Percentiles rank a stretch among this genome's conserved stretches.
phyloP scores from a whole-genome alignment of 2,888 invertebrate species.

The Eupithecia abbreviata region DNA sequence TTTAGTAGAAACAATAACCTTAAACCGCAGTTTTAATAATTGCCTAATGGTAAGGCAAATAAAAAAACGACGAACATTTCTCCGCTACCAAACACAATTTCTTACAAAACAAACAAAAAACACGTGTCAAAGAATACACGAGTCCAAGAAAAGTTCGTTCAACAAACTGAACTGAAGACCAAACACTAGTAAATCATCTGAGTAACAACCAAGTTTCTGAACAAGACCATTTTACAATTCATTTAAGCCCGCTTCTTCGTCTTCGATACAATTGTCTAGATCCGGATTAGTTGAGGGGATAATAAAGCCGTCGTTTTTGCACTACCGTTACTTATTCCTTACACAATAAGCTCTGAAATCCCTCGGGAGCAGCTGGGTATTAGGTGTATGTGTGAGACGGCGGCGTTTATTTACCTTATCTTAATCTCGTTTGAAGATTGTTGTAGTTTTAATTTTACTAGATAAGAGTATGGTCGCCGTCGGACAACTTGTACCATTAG shows the following conservation, averaged over 20 bases:
- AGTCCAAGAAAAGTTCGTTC: neutral
- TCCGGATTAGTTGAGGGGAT: conserved; percentile 39
- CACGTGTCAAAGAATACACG: conserved; percentile 1
- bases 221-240: conserved; percentile 36
- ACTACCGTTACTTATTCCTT: conserved; percentile 32
- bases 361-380: neutral
- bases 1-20: no score
- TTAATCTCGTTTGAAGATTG: neutral
- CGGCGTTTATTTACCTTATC: neutral
- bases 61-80: neutral
- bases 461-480: no score
- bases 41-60: neutral
- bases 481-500: no score
- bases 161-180: conserved; percentile 3
- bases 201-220: neutral
- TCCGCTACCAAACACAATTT: neutral
- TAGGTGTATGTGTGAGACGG: neutral
- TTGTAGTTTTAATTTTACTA: no score
- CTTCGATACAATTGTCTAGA: conserved; percentile 39
- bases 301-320: conserved; percentile 27
- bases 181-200: conserved; percentile 1
- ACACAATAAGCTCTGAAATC: conserved; percentile 37
- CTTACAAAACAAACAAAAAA: neutral
- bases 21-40: neutral
- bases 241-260: conserved; percentile 25